These are phyloP conservation scores for Clarias laeviceps DNA, from an alignment of 2,797 vertebrate genomes.

Conservation along the genomic window DNA sequence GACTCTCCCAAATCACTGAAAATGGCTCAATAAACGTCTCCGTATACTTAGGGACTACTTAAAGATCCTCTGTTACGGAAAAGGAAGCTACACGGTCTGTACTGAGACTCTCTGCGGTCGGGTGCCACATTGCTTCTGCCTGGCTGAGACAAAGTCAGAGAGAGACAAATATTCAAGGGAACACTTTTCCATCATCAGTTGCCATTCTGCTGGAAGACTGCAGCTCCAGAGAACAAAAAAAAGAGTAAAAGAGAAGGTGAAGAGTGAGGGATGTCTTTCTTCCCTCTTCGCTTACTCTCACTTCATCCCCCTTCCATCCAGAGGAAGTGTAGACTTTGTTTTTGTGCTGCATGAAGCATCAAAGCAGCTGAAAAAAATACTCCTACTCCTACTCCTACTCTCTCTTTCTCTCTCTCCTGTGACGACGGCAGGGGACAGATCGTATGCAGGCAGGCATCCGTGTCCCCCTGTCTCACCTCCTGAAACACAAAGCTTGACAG, in stretches of 20 bases:
- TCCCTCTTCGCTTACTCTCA: background rate
- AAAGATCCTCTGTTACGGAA: background rate
- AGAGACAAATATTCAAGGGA: conserved; percentile 8
- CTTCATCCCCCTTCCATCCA: background rate
- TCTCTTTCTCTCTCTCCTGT: conserved; percentile 61
- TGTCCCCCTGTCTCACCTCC: conserved; percentile 45
- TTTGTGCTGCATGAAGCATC: background rate
- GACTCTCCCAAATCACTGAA: background rate
- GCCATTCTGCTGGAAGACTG: background rate
- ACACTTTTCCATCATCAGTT: conserved; percentile 28
- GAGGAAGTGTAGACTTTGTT: background rate
- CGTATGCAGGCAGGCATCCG: conserved; percentile 42
- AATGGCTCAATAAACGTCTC: background rate
- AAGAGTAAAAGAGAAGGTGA: background rate
- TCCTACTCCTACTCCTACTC: conserved; percentile 46
- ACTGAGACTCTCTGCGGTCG: background rate
- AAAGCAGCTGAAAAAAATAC: background rate
- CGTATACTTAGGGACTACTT: background rate
- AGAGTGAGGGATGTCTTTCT: background rate
- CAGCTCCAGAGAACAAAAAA: background rate
- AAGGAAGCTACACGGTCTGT: background rate
- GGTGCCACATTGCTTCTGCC: background rate
- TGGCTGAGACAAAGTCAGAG: conserved; percentile 15
- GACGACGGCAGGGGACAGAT: conserved; percentile 46
- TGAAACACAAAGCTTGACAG: conserved; percentile 48